Conservation (phyloP, 2,888 invertebrate species). For the Pteria penguin region DNA sequence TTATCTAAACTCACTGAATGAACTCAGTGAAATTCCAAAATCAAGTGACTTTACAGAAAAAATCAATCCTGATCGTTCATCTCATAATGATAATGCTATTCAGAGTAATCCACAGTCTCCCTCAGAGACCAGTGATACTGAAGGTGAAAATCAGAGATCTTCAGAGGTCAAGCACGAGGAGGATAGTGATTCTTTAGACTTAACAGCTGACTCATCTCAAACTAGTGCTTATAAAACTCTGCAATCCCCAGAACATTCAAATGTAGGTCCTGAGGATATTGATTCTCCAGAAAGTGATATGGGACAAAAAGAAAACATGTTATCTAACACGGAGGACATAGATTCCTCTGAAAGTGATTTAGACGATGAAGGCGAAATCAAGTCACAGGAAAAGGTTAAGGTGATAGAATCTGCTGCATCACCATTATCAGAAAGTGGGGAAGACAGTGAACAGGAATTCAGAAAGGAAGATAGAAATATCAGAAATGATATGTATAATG, state of each 20-base stretch:
- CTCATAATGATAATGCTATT: not conserved
- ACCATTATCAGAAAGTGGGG: constrained; percentile 44
- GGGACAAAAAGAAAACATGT: not conserved
- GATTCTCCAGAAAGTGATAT: constrained; percentile 32
- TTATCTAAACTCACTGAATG: too few relatives aligned
- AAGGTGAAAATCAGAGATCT: constrained; percentile 17
- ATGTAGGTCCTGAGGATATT: constrained; percentile 35
- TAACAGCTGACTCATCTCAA: not conserved
- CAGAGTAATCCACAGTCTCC: not conserved
- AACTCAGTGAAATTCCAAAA: too few relatives aligned
- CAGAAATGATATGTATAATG: constrained; percentile 34
- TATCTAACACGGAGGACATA: constrained; percentile 13
- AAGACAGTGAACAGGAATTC: not conserved
- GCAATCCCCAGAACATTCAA: not conserved
- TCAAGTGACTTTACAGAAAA: not conserved
- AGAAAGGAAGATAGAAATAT: not conserved
- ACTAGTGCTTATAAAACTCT: not conserved
- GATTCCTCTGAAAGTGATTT: constrained; percentile 35
- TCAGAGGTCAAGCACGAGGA: not conserved
- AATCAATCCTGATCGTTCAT: not conserved
- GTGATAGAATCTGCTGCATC: constrained; percentile 27
- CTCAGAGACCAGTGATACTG: constrained; percentile 8
- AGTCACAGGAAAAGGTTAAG: not conserved
- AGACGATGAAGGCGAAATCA: constrained; percentile 11
- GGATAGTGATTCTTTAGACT: constrained; percentile 4